A percentile compares a stretch with the other conserved stretches of the same genome.
Evolutionary conservation across 2,113 vertebrate genomes (phyloP).

Genomic region (Odocoileus virginianus): DNA sequence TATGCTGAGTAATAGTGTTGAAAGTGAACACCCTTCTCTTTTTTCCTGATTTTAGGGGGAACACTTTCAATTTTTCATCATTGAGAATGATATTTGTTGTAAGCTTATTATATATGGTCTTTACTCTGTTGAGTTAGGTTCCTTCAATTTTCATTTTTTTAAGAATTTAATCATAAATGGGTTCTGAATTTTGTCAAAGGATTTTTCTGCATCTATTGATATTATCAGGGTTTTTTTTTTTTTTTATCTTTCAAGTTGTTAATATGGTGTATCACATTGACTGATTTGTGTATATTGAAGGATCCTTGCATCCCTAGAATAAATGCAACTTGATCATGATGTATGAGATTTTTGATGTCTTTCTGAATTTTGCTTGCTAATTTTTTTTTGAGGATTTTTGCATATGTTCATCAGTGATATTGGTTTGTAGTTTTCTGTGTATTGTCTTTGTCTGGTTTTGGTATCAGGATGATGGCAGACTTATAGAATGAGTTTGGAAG

Average conservation of each 20-base stretch:
- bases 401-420: neutral
- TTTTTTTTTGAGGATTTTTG: neutral
- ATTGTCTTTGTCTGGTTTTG: neutral
- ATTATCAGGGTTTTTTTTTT: neutral
- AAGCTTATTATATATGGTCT: too few species aligned
- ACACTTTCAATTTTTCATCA: too few species aligned
- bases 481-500: neutral
- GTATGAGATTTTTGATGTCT: neutral
- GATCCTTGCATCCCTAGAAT: neutral
- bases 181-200: neutral
- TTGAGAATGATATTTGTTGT: too few species aligned
- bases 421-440: neutral
- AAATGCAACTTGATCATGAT: neutral
- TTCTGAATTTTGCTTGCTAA: neutral
- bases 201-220: neutral
- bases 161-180: neutral
- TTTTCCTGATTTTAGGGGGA: too few species aligned
- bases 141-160: neutral
- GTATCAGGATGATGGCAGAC: neutral
- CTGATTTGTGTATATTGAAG: neutral
- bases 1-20: too few species aligned
- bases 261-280: neutral
- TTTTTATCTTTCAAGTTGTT: neutral
- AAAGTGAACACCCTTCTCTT: too few species aligned
- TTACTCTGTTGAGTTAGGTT: neutral